Evolutionary conservation across 2,113 vertebrate species (phyloP).

Genomic region (Odocoileus hemionus): DNA sequence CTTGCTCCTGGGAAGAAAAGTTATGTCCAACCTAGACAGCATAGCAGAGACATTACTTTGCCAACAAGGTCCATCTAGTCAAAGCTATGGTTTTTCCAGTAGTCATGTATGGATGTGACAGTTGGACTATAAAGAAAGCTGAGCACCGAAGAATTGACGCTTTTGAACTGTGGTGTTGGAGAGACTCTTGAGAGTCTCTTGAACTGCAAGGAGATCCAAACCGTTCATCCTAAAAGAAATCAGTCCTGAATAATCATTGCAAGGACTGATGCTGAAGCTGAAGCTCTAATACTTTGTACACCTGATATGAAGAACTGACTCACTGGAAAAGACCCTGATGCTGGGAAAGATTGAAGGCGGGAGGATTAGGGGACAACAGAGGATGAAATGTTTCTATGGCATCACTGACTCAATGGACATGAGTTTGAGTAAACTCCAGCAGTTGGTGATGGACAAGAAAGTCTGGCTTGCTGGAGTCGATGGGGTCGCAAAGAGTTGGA

Average conservation of each 20-base stretch:
- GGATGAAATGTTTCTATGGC: background rate
- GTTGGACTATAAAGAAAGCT: background rate
- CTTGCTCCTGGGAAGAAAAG: background rate
- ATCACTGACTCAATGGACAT: background rate
- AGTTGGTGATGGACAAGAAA: background rate
- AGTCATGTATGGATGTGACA: background rate
- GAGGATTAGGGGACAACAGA: background rate
- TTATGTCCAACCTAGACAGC: background rate
- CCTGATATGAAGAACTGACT: background rate
- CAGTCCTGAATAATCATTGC: background rate
- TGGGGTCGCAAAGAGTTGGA: background rate
- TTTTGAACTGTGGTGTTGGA: background rate
- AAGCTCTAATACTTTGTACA: background rate
- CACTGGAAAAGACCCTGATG: background rate
- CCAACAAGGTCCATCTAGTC: background rate
- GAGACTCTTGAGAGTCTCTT: background rate
- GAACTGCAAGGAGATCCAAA: background rate
- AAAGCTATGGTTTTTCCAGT: background rate
- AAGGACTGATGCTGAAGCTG: background rate
- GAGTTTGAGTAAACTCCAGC: background rate
- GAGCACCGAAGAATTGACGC: fast-evolving
- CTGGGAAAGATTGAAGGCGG: background rate
- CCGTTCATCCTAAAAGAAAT: background rate
- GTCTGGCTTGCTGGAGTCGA: background rate
- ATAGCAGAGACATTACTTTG: background rate